phyloP scores from a whole-genome alignment of 2,797 vertebrate species.

The Parotocinclus haroldoi region DNA sequence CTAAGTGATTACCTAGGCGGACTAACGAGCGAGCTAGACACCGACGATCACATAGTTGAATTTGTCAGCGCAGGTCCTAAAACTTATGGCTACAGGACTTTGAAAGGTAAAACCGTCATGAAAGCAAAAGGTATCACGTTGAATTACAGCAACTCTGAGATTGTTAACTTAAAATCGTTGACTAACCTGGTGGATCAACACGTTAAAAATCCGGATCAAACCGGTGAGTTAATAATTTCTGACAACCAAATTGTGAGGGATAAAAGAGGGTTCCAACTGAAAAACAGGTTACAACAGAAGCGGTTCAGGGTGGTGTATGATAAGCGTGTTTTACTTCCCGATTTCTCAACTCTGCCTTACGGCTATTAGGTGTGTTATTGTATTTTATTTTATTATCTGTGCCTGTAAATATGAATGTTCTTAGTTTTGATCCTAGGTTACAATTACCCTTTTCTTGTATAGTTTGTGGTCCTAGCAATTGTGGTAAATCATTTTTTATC shows the following conservation, averaged over 20 bases:
- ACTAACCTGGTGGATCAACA: not conserved
- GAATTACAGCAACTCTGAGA: not conserved
- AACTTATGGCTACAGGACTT: not conserved
- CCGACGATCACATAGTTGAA: no score
- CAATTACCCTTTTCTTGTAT: not conserved
- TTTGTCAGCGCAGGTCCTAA: not conserved
- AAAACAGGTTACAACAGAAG: not conserved
- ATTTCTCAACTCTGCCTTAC: not conserved
- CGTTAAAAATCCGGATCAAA: not conserved
- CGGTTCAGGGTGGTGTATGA: slow-evolving; percentile 1
- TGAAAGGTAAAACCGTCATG: not conserved
- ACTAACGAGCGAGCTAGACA: no score
- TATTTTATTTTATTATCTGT: no score
- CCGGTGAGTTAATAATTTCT: not conserved
- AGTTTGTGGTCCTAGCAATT: not conserved
- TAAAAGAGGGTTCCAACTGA: not conserved
- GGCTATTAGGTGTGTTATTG: not conserved
- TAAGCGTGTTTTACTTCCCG: not conserved
- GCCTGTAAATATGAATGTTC: not conserved
- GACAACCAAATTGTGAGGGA: not conserved
- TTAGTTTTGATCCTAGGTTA: not conserved
- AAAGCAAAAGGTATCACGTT: no score
- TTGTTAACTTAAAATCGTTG: not conserved
- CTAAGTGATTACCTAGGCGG: no score
- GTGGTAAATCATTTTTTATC: not conserved